A percentile compares a stretch with the other conserved stretches of the same genome.
These are phyloP conservation scores for Copidosoma floridanum DNA, from an alignment of 1,140 invertebrate species.

Conservation along the genomic window DNA sequence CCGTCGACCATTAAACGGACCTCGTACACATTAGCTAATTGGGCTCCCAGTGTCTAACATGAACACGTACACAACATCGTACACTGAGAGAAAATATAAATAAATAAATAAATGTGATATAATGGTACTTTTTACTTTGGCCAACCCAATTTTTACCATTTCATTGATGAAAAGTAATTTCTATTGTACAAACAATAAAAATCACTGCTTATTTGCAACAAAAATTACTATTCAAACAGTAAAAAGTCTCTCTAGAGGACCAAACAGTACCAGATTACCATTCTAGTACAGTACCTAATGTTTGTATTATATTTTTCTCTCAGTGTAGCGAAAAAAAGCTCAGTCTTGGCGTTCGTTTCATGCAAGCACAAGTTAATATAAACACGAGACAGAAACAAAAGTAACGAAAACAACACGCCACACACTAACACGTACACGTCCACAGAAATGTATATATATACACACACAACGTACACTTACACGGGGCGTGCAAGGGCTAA, in stretches of 20 bases:
- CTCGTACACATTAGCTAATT: not conserved
- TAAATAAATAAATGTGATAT: too few species aligned
- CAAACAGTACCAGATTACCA: too few species aligned
- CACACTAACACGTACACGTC: slow-evolving; percentile 10
- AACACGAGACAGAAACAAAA: too few species aligned
- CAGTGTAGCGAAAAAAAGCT: not conserved
- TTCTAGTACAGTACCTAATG: too few species aligned
- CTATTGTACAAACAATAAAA: too few species aligned
- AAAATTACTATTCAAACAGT: too few species aligned
- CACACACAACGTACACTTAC: not conserved
- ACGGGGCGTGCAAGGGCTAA: slow-evolving; percentile 6
- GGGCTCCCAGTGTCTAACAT: not conserved
- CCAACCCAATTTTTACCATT: too few species aligned
- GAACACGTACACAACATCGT: not conserved
- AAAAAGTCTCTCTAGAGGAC: too few species aligned
- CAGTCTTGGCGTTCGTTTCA: not conserved
- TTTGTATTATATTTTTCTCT: not conserved
- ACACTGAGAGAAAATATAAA: not conserved
- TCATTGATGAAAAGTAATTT: too few species aligned
- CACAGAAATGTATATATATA: not conserved
- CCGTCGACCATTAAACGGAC: too few species aligned
- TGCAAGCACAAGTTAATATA: not conserved
- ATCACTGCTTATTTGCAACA: too few species aligned
- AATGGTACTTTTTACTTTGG: too few species aligned
- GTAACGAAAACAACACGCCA: not conserved